Evolutionary conservation across 2,888 invertebrate species (phyloP).

Genomic region (Ypsolopha sequella): DNA sequence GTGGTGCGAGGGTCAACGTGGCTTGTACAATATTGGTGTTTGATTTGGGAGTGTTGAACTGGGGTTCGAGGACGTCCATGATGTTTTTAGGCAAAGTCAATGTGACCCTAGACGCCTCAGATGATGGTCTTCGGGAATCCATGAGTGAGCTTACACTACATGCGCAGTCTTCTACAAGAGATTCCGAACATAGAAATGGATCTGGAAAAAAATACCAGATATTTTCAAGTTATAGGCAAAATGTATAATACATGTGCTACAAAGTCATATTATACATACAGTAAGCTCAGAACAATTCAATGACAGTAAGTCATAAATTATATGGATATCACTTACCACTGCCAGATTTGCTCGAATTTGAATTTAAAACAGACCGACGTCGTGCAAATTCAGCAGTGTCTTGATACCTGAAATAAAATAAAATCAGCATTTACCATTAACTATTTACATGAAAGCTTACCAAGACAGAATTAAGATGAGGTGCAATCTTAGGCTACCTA

Average conservation of each 20-base stretch:
- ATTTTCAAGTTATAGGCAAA: neutral
- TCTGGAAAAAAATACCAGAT: constrained; percentile 33
- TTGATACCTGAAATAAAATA: constrained; percentile 70
- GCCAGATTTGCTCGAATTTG: constrained; percentile 68
- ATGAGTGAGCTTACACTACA: constrained; percentile 76
- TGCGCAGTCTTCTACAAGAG: constrained; percentile 74
- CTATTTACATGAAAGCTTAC: too few species aligned
- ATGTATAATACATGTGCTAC: neutral
- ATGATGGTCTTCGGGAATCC: constrained; percentile 72
- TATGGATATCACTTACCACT: constrained; percentile 63
- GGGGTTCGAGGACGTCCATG: constrained; percentile 68
- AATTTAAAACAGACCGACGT: constrained; percentile 70
- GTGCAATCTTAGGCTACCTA: too few species aligned
- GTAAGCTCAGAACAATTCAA: too few species aligned
- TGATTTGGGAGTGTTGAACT: constrained; percentile 64
- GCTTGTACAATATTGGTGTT: constrained; percentile 71
- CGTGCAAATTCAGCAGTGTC: constrained; percentile 80
- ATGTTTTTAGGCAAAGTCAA: constrained; percentile 65
- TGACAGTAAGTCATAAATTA: neutral
- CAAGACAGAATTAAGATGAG: too few species aligned
- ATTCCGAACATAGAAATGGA: constrained; percentile 67
- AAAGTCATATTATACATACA: too few species aligned
- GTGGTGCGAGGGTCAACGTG: constrained; percentile 74
- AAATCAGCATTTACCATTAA: too few species aligned
- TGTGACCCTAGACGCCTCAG: constrained; percentile 69